Base-by-base conservation (phyloP, 2,888 invertebrate genomes). In the Drosophila infuscata region DNA sequence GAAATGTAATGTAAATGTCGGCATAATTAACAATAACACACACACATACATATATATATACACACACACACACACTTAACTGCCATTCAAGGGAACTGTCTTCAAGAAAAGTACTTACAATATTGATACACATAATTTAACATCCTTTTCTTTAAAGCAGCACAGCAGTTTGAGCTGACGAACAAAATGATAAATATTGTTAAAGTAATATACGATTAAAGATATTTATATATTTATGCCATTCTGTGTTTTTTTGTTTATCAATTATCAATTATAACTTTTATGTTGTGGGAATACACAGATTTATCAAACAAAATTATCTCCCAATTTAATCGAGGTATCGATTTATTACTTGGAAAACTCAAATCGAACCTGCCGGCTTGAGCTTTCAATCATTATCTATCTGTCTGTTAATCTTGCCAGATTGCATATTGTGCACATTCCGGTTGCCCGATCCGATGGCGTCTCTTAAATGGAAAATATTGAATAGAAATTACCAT, bases 201-300 rank as follows among this genome's bases (percentile, higher is more conserved):
- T 57, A 43, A 56, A 41, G 41, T 5, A 43, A 57, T 25, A 33
- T 33, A 43, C 57, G 46, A 57, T 20, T 43, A 57, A 57, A 57
- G 43, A 33, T 57, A 43, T 32, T 43, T 57, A 43, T 57, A 57
- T 38, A 57, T 57, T 32, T 43, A 57, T 43, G 30, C 41, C 3
- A 9, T 30, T 20, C 25, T 30, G 20, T 32, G 6, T 57, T 56
- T 25, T 25, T 25, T 25, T 2, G 25, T 25, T 25, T 25, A n/a
- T n/a, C n/a, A n/a, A n/a, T 25, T 25, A 9, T 43, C 15, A 36
- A 38, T 17, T 17, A 38, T 3, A 38, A 17, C 7, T 38, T 38
- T 7, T 17, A 8, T 3, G 17, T 17, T 17, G 38, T 38, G 8
- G 17, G 17, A 38, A 17, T 17, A 3, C 17, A 17, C 3, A 17